Base-by-base conservation (phyloP, 2,113 vertebrate species). In the Indicator indicator region DNA sequence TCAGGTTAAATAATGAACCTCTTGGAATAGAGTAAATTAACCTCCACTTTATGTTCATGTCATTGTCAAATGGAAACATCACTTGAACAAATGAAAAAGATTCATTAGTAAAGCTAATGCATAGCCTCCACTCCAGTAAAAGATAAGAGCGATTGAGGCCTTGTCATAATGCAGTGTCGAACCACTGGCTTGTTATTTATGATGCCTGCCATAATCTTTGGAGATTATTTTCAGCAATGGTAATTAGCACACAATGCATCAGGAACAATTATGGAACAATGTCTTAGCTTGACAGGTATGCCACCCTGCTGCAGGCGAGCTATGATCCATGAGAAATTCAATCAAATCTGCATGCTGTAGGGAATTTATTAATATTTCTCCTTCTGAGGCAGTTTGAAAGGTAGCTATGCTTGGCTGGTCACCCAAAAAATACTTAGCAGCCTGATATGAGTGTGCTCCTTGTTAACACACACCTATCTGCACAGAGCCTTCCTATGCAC, bases 1-100 rank as follows among this genome's bases (percentile, higher is more conserved):
- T 98, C 98, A 98, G 97, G 96, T 98, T 98, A 98, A 98, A 98
- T 98, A 98, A 98, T 98, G 98, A 98, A 98, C 97, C 97, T 96
- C 95, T 97, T 3, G 83, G 97, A 98, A 98, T 93, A 95, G 94
- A 97, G 97, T 98, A 98, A 98, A 98, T 98, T 98, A 98, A 98
- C 98, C 98, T 98, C 97, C 96, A 97, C 97, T 98, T 98, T 98
- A 98, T 98, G 98, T 97, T 97, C 98, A 94, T 98, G 98, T 98
- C 98, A 98, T 98, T 98, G 98, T 98, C 98, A 98, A 98, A 98
- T 97, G 97, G 97, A 98, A 98, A 97, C 98, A 98, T 98, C 98
- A 97, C 97, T 97, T 96, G 97, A 96, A 97, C 97, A 97, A 97
- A 97, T 97, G 98, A 98, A 97, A 96, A 98, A 98, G 97, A 97